Evolutionary conservation across 2,888 invertebrate genomes (phyloP).

Genomic region (Epinotia ramella): DNA sequence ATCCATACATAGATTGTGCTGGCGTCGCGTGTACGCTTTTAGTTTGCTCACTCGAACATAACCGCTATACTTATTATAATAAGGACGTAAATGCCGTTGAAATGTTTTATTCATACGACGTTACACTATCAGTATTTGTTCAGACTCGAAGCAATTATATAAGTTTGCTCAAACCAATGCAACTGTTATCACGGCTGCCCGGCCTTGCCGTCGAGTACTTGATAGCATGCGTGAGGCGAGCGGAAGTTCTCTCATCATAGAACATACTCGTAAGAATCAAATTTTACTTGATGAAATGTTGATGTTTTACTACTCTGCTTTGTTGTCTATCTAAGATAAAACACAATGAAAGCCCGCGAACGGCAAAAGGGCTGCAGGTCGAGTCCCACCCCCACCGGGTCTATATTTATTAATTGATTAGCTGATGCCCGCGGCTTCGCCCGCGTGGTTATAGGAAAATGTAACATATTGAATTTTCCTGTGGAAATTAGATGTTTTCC

Average conservation of each 20-base stretch:
- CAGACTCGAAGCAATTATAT: constrained; percentile 20
- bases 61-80: not conserved
- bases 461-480: too few relatives aligned
- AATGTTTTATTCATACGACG: constrained; percentile 6
- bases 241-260: constrained; percentile 1
- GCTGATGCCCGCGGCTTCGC: too few relatives aligned
- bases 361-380: too few relatives aligned
- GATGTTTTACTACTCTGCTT: too few relatives aligned
- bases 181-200: constrained; percentile 21
- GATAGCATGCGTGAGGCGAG: not conserved
- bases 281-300: not conserved
- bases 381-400: too few relatives aligned
- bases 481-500: too few relatives aligned
- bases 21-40: constrained; percentile 14
- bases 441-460: too few relatives aligned
- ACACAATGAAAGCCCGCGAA: too few relatives aligned
- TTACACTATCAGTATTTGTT: not conserved
- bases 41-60: constrained; percentile 17
- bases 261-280: not conserved
- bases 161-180: constrained; percentile 29
- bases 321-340: too few relatives aligned
- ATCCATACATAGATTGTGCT: not conserved
- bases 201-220: constrained; percentile 14
- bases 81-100: not conserved
- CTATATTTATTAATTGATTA: too few relatives aligned